These are phyloP conservation scores for Delichon dasypus DNA, from an alignment of 2,797 vertebrate genomes.

Conservation along the genomic window DNA sequence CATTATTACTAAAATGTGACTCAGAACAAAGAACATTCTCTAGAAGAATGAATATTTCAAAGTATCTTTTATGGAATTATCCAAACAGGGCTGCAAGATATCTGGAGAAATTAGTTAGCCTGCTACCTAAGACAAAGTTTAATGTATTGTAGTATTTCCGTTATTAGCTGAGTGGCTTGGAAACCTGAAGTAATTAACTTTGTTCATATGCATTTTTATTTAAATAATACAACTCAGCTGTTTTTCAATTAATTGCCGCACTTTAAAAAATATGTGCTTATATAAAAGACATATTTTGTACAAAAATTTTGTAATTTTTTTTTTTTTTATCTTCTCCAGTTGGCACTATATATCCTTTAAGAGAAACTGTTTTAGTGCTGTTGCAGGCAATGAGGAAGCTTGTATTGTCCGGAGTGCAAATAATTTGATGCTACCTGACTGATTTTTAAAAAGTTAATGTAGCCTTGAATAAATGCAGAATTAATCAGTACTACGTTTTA, in stretches of 20 bases:
- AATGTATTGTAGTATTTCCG: background rate
- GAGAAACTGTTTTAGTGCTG: background rate
- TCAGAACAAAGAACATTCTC: background rate
- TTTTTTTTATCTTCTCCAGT: background rate
- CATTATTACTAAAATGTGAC: background rate
- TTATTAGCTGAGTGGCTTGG: background rate
- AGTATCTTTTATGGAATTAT: background rate
- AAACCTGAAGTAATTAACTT: background rate
- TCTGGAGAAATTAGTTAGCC: background rate
- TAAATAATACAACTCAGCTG: background rate
- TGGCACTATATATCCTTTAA: background rate
- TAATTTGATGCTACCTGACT: background rate
- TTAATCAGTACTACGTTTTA: background rate
- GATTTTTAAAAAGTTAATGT: background rate
- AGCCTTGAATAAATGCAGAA: background rate
- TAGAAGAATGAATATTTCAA: background rate
- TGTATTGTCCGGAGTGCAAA: background rate
- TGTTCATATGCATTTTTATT: background rate
- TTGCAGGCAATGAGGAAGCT: background rate
- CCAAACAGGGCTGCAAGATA: background rate
- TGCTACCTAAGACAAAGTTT: background rate
- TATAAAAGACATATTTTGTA: background rate
- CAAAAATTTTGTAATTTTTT: background rate
- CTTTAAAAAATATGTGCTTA: background rate
- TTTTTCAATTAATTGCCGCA: background rate